phyloP scores from a whole-genome alignment of 2,888 invertebrate genomes.

The Polyploca ridens region DNA sequence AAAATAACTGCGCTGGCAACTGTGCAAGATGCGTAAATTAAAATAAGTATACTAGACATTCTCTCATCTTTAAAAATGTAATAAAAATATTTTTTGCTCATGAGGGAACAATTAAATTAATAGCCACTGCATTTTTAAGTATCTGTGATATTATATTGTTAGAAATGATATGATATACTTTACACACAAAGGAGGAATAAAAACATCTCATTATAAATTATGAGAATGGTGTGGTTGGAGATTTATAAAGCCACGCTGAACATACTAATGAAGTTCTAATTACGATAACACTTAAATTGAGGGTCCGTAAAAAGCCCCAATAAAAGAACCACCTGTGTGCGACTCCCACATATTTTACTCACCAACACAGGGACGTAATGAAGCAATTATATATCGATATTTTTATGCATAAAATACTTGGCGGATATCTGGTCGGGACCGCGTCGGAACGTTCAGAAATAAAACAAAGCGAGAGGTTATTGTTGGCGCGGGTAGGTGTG shows the following conservation, averaged over 20 bases:
- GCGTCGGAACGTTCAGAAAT: slow-evolving; percentile 70
- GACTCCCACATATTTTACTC: slow-evolving; percentile 84
- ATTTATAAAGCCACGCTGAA: slow-evolving; percentile 24
- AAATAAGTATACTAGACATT: slow-evolving; percentile 11
- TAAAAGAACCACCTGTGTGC: slow-evolving; percentile 69
- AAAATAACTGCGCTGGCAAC: slow-evolving; percentile 36
- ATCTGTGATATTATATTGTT: slow-evolving; percentile 12
- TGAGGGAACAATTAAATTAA: slow-evolving; percentile 27
- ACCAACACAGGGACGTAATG: slow-evolving; percentile 84
- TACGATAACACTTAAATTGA: slow-evolving; percentile 42
- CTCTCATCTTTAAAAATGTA: slow-evolving; percentile 33
- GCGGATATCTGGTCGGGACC: slow-evolving; percentile 75
- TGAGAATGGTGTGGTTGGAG: not conserved
- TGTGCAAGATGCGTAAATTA: slow-evolving; percentile 26
- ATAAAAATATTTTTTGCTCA: slow-evolving; percentile 28
- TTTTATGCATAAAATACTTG: slow-evolving; percentile 84
- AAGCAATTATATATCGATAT: slow-evolving; percentile 85
- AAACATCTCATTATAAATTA: slow-evolving; percentile 3
- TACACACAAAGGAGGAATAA: slow-evolving; percentile 2
- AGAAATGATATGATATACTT: slow-evolving; percentile 10
- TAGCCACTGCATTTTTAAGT: not conserved
- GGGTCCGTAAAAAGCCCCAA: slow-evolving; percentile 23
- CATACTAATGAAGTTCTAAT: slow-evolving; percentile 46
- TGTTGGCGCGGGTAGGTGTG: slow-evolving; percentile 82
- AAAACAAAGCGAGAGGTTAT: slow-evolving; percentile 80